phyloP scores from a whole-genome alignment of 2,888 invertebrate species.

The Chymomyza amoena region DNA sequence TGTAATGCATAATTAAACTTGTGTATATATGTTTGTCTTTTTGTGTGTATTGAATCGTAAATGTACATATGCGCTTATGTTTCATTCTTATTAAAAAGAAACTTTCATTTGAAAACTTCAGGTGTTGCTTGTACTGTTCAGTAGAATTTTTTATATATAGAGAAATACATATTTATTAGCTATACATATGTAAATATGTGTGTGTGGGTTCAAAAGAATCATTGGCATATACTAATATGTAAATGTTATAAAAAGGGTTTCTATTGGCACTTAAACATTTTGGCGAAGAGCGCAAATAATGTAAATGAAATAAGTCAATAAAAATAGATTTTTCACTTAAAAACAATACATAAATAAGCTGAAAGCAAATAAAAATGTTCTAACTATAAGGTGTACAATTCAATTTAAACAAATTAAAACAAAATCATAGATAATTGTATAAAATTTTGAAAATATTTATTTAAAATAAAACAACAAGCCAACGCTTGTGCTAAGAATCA shows the following conservation, averaged over 20 bases:
- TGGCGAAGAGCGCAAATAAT: not conserved
- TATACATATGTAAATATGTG: conserved; percentile 28
- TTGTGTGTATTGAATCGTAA: conserved; percentile 28
- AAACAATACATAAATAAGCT: no score
- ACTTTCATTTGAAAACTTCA: conserved; percentile 78
- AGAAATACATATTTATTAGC: conserved; percentile 23
- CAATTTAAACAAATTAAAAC: conserved; percentile 15
- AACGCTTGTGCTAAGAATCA: not conserved
- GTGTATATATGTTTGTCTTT: conserved; percentile 21
- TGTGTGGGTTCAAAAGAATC: not conserved
- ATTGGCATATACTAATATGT: conserved; percentile 5
- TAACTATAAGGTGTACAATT: conserved; percentile 14
- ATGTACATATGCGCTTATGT: conserved; percentile 52
- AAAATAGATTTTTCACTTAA: no score
- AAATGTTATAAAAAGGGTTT: conserved; percentile 20
- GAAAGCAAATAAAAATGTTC: no score
- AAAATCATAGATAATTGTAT: conserved; percentile 24
- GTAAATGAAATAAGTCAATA: not conserved
- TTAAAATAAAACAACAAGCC: conserved; percentile 55
- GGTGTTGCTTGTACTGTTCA: conserved; percentile 78
- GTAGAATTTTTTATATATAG: conserved; percentile 54
- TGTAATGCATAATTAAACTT: not conserved
- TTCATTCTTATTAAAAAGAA: conserved; percentile 68
- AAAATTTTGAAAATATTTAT: conserved; percentile 51
- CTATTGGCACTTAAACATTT: conserved; percentile 31